Evolutionary conservation across 2,797 vertebrate species (phyloP), one percentile per base, ranked within the genome.

Genomic region (Pseudochromis fuscus): DNA sequence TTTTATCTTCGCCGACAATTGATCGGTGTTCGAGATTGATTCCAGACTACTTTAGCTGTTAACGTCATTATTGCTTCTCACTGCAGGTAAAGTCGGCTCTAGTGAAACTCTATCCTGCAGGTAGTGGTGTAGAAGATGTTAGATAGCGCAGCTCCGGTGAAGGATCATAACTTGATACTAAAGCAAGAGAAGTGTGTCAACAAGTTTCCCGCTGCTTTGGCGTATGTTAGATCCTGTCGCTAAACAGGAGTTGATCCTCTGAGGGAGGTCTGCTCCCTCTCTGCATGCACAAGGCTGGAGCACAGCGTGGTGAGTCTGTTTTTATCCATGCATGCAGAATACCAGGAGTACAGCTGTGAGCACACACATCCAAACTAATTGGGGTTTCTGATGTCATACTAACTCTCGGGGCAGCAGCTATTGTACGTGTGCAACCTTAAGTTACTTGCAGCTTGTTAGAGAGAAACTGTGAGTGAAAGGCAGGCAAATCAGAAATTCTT

Each of bases 291-390:
- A 66, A 15, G n/a, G 46, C 68, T 48, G 44, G 5, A 45, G 48
- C 62, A 56, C 68, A 75, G 69, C 73, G 64, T 69, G 53, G 50
- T 23, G 66, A 51, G 72, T 42, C 42, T 72, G 62, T 75, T 72
- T 8, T 63, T 49, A 84, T 38, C 65, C 72, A 67, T 71, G 72
- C 68, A 77, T 53, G 62, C 48, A 58, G 27, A 81, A 49, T n/a
- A 72, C 25, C 57, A 61, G 24, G 42, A 48, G 55, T 67, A 45
- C 48, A 70, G 69, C 69, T 77, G 72, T 38, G 63, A 45, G 51
- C 30, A 73, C 55, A 79, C 62, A 65, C 60, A 65, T 30, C 24
- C 15, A 51, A 52, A 71, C 67, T 83, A 84, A 87, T 78, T 81
- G 75, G 72, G 44, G 18, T 69, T 56, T 62, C 59, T 63, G 70